Conservation (phyloP, 2,888 invertebrate species). For the Alcis repandata region DNA sequence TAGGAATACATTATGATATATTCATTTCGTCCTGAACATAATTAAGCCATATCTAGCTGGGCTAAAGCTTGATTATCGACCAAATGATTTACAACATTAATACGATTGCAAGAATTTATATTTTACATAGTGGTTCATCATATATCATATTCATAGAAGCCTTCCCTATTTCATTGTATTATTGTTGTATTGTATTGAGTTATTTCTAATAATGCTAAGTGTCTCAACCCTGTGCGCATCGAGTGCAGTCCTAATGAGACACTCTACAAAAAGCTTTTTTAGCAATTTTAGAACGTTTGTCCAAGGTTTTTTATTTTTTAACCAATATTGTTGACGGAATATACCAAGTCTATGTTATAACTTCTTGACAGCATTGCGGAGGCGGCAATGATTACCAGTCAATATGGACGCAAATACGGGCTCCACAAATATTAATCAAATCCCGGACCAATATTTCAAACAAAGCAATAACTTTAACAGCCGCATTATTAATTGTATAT, state of each 20-base stretch:
- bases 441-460: constrained; percentile 23
- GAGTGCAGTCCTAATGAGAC: no score
- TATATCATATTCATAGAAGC: no score
- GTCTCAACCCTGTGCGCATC: no score
- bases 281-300: no score
- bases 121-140: no score
- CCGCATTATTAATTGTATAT: constrained; percentile 30
- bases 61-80: no score
- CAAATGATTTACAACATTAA: no score
- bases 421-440: constrained; percentile 26
- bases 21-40: neutral
- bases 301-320: neutral
- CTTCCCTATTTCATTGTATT: no score
- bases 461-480: constrained; percentile 25
- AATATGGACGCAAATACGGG: constrained; percentile 15
- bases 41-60: neutral
- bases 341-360: neutral
- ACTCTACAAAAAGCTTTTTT: no score
- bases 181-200: no score
- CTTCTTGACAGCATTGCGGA: constrained; percentile 17
- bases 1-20: neutral
- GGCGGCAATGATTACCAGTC: constrained; percentile 21
- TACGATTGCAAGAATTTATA: no score
- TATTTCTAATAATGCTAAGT: no score
- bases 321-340: neutral